A percentile compares a stretch with the other conserved stretches of the same genome.
Conservation (phyloP, 2,888 invertebrate species). For the Callinectes sapidus region DNA sequence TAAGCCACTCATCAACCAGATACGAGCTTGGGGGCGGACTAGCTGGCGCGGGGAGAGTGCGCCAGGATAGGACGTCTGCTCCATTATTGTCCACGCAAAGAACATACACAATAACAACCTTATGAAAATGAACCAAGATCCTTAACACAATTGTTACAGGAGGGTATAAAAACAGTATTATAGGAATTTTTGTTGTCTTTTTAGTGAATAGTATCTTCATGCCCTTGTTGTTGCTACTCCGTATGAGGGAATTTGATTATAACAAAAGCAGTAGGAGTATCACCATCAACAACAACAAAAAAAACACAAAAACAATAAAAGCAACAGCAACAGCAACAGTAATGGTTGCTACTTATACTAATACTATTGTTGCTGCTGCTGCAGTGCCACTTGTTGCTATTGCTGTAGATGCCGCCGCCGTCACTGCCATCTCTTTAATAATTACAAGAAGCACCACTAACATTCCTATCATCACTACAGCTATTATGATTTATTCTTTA, state of each 20-base stretch:
- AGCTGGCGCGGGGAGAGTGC: neutral
- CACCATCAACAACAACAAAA: no score
- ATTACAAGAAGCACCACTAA: no score
- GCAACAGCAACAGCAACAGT: no score
- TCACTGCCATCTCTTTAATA: no score
- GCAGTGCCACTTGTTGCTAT: neutral
- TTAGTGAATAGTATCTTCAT: no score
- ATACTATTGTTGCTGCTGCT: neutral
- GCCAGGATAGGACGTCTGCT: neutral
- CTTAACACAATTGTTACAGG: neutral
- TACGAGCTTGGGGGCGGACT: neutral
- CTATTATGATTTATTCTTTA: no score
- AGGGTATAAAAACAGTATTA: neutral
- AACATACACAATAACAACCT: neutral
- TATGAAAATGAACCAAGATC: neutral
- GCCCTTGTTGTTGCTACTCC: no score
- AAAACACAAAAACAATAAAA: no score
- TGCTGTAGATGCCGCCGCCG: neutral
- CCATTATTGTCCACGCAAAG: neutral
- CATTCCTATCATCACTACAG: no score
- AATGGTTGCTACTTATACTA: neutral
- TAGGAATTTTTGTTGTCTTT: neutral
- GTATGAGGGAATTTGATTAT: no score
- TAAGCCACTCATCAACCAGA: neutral
- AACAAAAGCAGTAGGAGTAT: no score